These are phyloP conservation scores for Danaus melanippus DNA, from an alignment of 1,140 invertebrate genomes.

Conservation along the genomic window DNA sequence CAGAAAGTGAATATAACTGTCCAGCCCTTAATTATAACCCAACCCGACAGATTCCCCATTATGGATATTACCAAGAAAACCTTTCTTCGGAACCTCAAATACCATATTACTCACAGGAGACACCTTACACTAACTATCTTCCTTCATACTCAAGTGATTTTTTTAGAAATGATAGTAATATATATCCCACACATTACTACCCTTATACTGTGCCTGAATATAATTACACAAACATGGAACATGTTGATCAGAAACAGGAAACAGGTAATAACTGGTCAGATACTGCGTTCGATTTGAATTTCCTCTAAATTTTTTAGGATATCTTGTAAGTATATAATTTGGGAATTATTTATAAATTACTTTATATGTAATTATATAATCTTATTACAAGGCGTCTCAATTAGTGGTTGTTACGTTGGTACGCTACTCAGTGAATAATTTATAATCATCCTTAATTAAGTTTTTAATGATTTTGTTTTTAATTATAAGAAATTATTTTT, in stretches of 20 bases:
- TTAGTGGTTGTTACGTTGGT: too few species aligned
- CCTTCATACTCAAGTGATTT: slow-evolving; percentile 4
- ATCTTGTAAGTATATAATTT: too few species aligned
- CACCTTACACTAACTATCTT: slow-evolving; percentile 13
- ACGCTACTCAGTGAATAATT: too few species aligned
- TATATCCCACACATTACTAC: slow-evolving; percentile 36
- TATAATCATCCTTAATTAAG: too few species aligned
- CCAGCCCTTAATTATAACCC: background rate
- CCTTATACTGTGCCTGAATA: slow-evolving; percentile 12
- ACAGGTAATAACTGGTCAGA: slow-evolving; percentile 19
- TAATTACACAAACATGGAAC: slow-evolving; percentile 9
- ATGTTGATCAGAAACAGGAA: slow-evolving; percentile 13
- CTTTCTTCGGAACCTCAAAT: background rate
- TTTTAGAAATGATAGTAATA: slow-evolving; percentile 22
- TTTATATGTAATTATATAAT: too few species aligned
- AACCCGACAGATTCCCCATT: background rate
- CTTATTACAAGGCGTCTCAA: too few species aligned
- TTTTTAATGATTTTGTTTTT: too few species aligned
- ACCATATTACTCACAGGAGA: background rate
- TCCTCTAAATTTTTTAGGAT: slow-evolving; percentile 17
- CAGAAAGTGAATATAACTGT: background rate
- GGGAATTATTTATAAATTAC: too few species aligned
- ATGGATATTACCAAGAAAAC: slow-evolving; percentile 5
- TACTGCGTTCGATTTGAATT: slow-evolving; percentile 26
- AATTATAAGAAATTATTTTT: too few species aligned